These are phyloP conservation scores for Babyrousa celebensis DNA, from an alignment of 2,797 vertebrate genomes.

Conservation along the genomic window DNA sequence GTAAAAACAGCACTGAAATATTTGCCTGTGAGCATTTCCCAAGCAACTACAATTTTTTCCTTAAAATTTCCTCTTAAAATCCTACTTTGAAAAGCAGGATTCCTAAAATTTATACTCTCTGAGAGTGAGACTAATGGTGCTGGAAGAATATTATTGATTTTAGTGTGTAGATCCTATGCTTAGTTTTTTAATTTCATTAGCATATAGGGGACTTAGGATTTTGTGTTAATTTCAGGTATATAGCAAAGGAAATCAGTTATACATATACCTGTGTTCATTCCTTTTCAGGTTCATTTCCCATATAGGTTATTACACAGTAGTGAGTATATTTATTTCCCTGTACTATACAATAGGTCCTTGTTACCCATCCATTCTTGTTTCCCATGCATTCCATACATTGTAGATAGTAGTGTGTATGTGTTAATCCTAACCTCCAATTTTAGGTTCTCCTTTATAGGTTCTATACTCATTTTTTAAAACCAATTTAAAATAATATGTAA, in stretches of 20 bases:
- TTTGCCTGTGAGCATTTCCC: conserved; percentile 30
- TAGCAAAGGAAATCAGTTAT: too few species aligned
- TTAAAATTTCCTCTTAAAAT: conserved; percentile 50
- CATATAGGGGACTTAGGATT: too few species aligned
- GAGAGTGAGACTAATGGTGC: neutral
- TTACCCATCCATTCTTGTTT: too few species aligned
- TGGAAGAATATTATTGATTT: neutral
- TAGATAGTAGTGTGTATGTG: too few species aligned
- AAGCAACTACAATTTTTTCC: neutral
- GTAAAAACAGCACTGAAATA: conserved; percentile 46
- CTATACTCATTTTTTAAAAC: neutral
- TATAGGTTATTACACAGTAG: too few species aligned
- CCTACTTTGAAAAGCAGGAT: conserved; percentile 33
- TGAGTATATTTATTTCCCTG: too few species aligned
- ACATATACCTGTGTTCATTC: too few species aligned
- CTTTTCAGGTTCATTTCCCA: too few species aligned
- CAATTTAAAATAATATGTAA: conserved; percentile 33
- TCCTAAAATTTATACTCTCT: neutral
- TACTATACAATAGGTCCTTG: too few species aligned
- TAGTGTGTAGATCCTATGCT: neutral
- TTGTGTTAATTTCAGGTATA: too few species aligned
- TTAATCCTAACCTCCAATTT: too few species aligned
- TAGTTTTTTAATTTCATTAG: neutral
- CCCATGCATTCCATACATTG: too few species aligned
- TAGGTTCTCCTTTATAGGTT: neutral